Evolutionary conservation across 1,140 invertebrate species (phyloP), one percentile per base, ranked within the genome.

Genomic region (Drosophila prosaltans): DNA sequence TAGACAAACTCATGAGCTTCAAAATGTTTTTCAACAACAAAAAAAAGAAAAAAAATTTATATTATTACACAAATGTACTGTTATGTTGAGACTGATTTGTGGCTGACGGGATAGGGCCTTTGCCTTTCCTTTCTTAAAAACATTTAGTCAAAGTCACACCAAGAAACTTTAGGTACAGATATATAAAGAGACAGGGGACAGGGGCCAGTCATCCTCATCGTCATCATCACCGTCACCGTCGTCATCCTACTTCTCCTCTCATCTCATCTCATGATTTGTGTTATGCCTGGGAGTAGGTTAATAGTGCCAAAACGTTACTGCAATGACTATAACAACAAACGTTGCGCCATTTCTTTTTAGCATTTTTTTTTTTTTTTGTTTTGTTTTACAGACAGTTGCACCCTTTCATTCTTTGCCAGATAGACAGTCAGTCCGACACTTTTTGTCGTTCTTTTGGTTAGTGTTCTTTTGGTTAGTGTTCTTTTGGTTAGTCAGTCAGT

Each of bases 261-360:
- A 45, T 48, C 75, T 81, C 75, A 76, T 85, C 72, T 82, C 72
- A 68, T 83, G 80, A 80, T 80, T 88, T 70, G 73, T 86, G 83
- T 80, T 83, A 77, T 89, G 43, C 36, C 76, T 45, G 78, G 66
- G 74, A 86, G 83, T 86, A 86, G 83, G 83, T 86, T 86, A 86
- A 86, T 86, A 88, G 83, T 86, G 80, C 83, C 83, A 86, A 86
- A 86, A 86, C 83, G 83, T 83, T 86, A 68, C 73, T 45, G 72
- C 82, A 81, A 81, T 81, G 82, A 86, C 79, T 85, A 69, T 65
- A 72, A 75, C 72, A 77, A 77, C 75, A 88, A 79, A 80, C 75
- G 79, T 65, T 86, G 82, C 76, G 80, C 85, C 83, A 82, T 86
- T 88, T 86, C 69, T 88, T 73, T 61, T 65, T 71, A 41, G 16